phyloP scores from a whole-genome alignment of 2,888 invertebrate genomes.

The Microlaimidae sp. region DNA sequence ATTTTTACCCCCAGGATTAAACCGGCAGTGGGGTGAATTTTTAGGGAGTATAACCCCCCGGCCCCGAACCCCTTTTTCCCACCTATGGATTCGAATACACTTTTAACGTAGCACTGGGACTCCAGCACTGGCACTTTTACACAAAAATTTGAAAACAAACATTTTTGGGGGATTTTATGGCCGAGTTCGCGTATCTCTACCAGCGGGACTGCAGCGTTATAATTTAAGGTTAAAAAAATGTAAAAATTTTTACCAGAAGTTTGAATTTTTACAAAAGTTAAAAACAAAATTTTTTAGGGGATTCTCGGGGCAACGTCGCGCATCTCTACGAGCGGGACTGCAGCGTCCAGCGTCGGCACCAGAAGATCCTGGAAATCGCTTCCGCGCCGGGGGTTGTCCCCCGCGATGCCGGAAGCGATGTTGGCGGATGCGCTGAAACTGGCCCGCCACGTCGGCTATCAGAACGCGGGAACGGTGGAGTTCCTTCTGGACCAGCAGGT shows the following conservation, averaged over 20 bases:
- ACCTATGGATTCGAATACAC: too few species aligned
- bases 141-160: too few species aligned
- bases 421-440: constrained; percentile 71
- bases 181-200: constrained; percentile 85
- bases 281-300: constrained; percentile 46
- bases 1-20: too few species aligned
- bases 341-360: constrained; percentile 91
- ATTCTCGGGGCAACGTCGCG: constrained; percentile 82
- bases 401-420: constrained; percentile 57
- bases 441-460: constrained; percentile 77
- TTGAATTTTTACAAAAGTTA: too few species aligned
- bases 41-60: too few species aligned
- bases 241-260: too few species aligned
- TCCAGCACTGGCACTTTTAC: too few species aligned
- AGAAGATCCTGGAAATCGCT: constrained; percentile 95
- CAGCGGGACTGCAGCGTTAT: constrained; percentile 98
- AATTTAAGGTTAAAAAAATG: too few species aligned
- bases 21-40: too few species aligned
- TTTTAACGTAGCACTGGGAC: too few species aligned
- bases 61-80: too few species aligned
- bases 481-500: constrained; percentile 67
- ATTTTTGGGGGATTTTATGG: constrained; percentile 56
- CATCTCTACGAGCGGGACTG: constrained; percentile 95
- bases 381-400: constrained; percentile 76
- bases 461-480: constrained; percentile 67